Conservation (phyloP, 1,140 invertebrate species). For the Zaprionus tsacasi region DNA sequence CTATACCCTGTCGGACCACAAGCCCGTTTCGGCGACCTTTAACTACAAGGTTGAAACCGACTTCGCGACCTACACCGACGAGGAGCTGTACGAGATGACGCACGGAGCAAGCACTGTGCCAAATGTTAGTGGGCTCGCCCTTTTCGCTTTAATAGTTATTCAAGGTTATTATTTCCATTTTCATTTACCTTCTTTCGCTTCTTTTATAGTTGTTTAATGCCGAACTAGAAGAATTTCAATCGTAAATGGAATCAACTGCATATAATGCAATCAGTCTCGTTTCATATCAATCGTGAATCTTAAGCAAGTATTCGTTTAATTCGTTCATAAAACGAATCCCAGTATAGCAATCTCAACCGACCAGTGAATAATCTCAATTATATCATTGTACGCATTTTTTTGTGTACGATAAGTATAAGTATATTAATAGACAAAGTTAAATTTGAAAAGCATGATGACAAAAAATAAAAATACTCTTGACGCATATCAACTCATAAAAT, state of each 20-base stretch:
- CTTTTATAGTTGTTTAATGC: constrained; percentile 75
- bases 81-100: constrained; percentile 84
- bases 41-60: constrained; percentile 65
- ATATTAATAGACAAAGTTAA: background rate
- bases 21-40: constrained; percentile 97
- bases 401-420: background rate
- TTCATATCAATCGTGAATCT: constrained; percentile 4
- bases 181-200: constrained; percentile 55
- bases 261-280: constrained; percentile 20
- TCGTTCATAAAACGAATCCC: constrained; percentile 10
- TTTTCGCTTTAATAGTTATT: constrained; percentile 53
- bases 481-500: background rate
- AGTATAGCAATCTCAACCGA: background rate
- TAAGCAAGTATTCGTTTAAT: constrained; percentile 3
- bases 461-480: background rate
- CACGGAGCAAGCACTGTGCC: constrained; percentile 83
- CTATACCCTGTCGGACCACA: constrained; percentile 97
- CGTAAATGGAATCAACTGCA: constrained; percentile 30
- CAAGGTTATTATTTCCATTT: constrained; percentile 43
- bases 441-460: background rate
- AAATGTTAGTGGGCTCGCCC: constrained; percentile 69
- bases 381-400: background rate
- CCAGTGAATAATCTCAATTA: constrained; percentile 14
- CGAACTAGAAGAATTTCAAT: constrained; percentile 63
- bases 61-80: constrained; percentile 85